Evolutionary conservation across 2,888 invertebrate species (phyloP).

Genomic region (Liodrosophila aerea): DNA sequence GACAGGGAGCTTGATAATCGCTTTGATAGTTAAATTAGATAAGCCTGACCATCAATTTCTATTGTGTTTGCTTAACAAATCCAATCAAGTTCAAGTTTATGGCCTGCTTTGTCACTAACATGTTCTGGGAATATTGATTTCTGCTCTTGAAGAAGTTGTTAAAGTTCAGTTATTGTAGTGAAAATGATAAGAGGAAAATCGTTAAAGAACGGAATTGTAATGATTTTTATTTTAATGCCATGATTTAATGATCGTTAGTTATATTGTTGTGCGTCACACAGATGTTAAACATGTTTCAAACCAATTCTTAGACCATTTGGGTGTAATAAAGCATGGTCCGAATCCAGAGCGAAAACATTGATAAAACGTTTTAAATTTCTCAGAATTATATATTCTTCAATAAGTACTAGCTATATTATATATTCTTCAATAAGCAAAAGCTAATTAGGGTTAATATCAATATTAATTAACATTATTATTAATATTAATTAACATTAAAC

Average conservation of each 20-base stretch:
- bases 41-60: slow-evolving; percentile 66
- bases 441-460: too few species aligned
- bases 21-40: slow-evolving; percentile 66
- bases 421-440: too few species aligned
- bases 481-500: too few species aligned
- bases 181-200: slow-evolving; percentile 59
- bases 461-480: too few species aligned
- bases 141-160: slow-evolving; percentile 65
- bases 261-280: slow-evolving; percentile 37
- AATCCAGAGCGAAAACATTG: slow-evolving; percentile 15
- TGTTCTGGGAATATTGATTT: slow-evolving; percentile 10
- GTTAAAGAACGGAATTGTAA: slow-evolving; percentile 31
- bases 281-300: slow-evolving; percentile 51
- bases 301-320: slow-evolving; percentile 42
- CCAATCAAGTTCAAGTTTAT: slow-evolving; percentile 74
- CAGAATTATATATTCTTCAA: too few species aligned
- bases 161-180: slow-evolving; percentile 65
- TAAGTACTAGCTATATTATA: too few species aligned
- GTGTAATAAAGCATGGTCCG: slow-evolving; percentile 31
- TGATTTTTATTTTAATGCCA: slow-evolving; percentile 67
- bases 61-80: slow-evolving; percentile 67
- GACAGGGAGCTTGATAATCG: slow-evolving; percentile 53
- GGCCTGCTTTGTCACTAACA: not conserved
- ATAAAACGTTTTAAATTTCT: too few species aligned
- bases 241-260: slow-evolving; percentile 54